A percentile compares a stretch with the other conserved stretches of the same genome.
Conservation (phyloP, 1,140 invertebrate genomes). For the Lethrus apterus region DNA sequence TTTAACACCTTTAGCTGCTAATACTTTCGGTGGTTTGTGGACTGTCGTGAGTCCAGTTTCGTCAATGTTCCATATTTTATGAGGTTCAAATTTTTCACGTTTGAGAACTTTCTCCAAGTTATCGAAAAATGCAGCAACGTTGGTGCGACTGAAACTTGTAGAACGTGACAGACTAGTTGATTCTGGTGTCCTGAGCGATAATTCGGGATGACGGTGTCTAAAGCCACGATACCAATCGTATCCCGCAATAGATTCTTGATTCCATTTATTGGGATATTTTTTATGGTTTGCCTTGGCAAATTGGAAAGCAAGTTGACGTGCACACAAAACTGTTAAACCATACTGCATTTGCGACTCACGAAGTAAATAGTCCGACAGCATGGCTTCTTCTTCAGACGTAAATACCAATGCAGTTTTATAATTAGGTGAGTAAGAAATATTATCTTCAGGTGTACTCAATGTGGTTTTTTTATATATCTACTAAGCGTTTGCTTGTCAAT, state of each 20-base stretch:
- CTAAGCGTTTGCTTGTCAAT: too few species aligned
- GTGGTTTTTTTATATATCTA: too few species aligned
- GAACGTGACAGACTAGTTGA: conserved; percentile 43
- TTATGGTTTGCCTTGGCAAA: conserved; percentile 7
- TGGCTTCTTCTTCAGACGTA: conserved; percentile 7
- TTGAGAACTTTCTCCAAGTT: conserved; percentile 36
- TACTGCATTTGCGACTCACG: conserved; percentile 7
- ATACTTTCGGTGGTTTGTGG: conserved; percentile 36
- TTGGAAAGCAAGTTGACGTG: background rate
- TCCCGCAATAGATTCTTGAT: background rate
- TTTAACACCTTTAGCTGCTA: conserved; percentile 36
- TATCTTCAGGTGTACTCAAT: too few species aligned
- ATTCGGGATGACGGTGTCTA: conserved; percentile 37
- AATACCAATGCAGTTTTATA: too few species aligned
- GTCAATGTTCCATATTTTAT: conserved; percentile 44
- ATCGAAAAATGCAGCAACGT: conserved; percentile 35
- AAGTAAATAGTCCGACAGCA: conserved; percentile 3
- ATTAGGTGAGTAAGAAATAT: too few species aligned
- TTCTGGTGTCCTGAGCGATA: conserved; percentile 41
- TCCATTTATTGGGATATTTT: background rate
- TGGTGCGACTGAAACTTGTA: conserved; percentile 44
- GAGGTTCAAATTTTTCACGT: conserved; percentile 28
- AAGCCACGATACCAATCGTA: conserved; percentile 1
- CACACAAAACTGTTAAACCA: conserved; percentile 4
- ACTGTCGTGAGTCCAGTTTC: conserved; percentile 45